A percentile compares a stretch with the other conserved stretches of the same genome.
These are phyloP conservation scores for Melanotaenia pygmaea DNA, from an alignment of 2,797 vertebrate genomes.

Conservation along the genomic window DNA sequence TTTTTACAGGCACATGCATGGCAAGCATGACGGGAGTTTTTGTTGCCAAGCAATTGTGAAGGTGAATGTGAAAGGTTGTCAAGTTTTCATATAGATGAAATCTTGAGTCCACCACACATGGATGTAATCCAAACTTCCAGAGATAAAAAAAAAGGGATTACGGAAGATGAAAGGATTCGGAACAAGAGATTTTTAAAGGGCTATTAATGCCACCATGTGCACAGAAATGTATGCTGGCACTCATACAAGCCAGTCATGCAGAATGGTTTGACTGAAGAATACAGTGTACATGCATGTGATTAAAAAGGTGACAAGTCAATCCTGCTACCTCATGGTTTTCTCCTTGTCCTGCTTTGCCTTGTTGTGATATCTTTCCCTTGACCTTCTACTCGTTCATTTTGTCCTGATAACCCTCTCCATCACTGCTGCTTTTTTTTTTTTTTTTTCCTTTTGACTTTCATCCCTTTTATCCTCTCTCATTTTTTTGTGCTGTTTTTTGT, in stretches of 20 bases:
- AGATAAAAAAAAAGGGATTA: constrained; percentile 48
- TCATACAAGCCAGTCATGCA: too few species aligned
- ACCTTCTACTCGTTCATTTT: not conserved
- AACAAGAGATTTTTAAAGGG: constrained; percentile 47
- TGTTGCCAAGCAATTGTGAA: constrained; percentile 14
- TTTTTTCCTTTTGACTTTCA: not conserved
- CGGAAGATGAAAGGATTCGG: constrained; percentile 47
- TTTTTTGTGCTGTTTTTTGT: not conserved
- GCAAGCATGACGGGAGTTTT: constrained; percentile 7
- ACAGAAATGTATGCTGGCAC: constrained; percentile 14
- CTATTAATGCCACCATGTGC: constrained; percentile 38
- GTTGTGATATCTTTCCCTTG: constrained; percentile 2
- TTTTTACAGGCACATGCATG: constrained; percentile 6
- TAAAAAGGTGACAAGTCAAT: not conserved
- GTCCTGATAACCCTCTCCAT: not conserved
- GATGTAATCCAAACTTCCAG: constrained; percentile 39
- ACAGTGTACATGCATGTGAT: not conserved
- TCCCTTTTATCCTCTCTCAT: not conserved
- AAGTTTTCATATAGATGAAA: constrained; percentile 12
- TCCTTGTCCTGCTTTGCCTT: constrained; percentile 1
- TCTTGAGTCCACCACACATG: constrained; percentile 19
- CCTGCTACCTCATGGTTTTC: not conserved
- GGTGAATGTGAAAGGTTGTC: constrained; percentile 41
- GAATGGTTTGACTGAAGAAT: not conserved
- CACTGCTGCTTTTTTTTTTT: not conserved